Evolutionary conservation across 2,113 vertebrate species (phyloP).

Genomic region (Vicugna pacos): DNA sequence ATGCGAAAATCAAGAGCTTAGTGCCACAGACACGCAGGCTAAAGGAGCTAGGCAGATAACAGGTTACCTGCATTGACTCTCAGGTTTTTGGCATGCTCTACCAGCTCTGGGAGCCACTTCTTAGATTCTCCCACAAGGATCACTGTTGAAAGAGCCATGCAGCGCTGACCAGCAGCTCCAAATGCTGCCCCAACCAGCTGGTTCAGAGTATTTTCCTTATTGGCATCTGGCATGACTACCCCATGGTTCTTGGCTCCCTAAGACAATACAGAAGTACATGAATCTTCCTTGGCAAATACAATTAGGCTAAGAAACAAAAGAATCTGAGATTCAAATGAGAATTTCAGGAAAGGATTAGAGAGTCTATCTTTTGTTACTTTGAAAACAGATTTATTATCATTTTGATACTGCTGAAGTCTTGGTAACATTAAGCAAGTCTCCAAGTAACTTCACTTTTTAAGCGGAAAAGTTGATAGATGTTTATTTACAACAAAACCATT

Average conservation of each 20-base stretch:
- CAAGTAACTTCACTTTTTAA: constrained; percentile 12
- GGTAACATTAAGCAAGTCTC: neutral
- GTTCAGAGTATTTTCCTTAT: constrained; percentile 98
- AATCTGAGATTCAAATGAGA: constrained; percentile 58
- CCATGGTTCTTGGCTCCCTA: constrained; percentile 99
- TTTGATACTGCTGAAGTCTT: constrained; percentile 48
- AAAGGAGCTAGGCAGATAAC: constrained; percentile 30
- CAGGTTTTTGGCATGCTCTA: constrained; percentile 94
- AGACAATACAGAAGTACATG: constrained; percentile 54
- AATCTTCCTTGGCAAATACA: constrained; percentile 40
- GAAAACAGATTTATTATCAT: constrained; percentile 42
- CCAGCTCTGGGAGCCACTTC: constrained; percentile 96
- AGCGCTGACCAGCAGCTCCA: constrained; percentile 97
- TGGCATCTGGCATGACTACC: constrained; percentile 98
- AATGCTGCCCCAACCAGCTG: constrained; percentile 98
- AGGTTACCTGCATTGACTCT: constrained; percentile 94
- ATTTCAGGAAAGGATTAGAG: constrained; percentile 14
- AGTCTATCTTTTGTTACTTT: constrained; percentile 46
- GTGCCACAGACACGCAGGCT: neutral
- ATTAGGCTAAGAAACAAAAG: constrained; percentile 51
- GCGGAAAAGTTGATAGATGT: constrained; percentile 36
- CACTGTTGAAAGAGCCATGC: constrained; percentile 98
- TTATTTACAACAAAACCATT: constrained; percentile 55
- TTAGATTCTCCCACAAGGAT: constrained; percentile 95
- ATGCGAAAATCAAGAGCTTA: neutral